Evolutionary conservation across 2,888 invertebrate genomes (phyloP), one percentile per base, ranked within the genome.

Genomic region (Argyra leucocephala): DNA sequence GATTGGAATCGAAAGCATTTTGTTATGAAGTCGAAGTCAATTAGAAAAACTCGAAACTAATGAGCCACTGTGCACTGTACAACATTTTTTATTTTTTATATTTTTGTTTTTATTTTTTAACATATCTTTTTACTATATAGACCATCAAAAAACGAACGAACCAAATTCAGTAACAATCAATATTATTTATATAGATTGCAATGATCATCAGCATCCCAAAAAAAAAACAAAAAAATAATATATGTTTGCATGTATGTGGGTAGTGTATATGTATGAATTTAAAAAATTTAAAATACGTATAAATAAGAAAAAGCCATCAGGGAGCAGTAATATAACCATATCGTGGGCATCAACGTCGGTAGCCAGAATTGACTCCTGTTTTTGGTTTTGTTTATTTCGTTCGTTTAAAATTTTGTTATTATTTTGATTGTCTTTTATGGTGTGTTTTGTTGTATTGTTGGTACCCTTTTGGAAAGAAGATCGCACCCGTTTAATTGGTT

Each of bases 401-500:
- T n/a, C n/a, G n/a, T n/a, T n/a, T n/a, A n/a, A n/a, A n/a, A n/a
- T n/a, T n/a, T n/a, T 62, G 48, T 36, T 59, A 23, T 65, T 26
- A 64, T 67, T 63, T 64, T 66, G 65, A 65, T 64, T 66, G 65
- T 67, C 65, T 68, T 69, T 68, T 66, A 67, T 68, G n/a, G 59
- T n/a, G 48, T 48, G n/a, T 48, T 48, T 63, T 24, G 62, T 62
- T 57, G 24, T 57, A 66, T 61, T 57, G 48, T 66, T 48, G 36
- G 3, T 21, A 58, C 3, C 22, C 21, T 26, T n/a, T 31, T n/a
- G 15, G 31, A 21, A 22, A 26, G 10, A 67, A 69, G 72, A 72
- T 72, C 71, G 72, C 72, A 71, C 72, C 72, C 71, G 70, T 73
- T 73, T 73, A 73, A 73, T 73, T 73, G 72, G 72, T 71, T 73